Conservation (phyloP, 2,113 vertebrate genomes). For the Platichthys stellatus region DNA sequence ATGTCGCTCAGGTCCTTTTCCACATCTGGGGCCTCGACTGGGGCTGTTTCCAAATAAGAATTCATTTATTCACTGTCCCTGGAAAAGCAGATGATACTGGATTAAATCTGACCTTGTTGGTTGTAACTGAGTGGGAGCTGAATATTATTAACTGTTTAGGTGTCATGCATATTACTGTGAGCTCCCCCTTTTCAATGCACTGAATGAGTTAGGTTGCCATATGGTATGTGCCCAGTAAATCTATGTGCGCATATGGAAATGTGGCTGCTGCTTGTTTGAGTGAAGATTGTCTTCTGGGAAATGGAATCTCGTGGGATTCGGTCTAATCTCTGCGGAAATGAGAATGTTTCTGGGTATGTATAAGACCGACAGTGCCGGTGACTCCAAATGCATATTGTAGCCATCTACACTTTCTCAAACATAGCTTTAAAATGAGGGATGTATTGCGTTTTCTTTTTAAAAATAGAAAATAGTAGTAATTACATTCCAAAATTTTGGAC, state of each 20-base stretch:
- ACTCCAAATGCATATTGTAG: slow-evolving; percentile 33
- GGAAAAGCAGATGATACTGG: slow-evolving; percentile 33
- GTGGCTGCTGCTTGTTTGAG: background rate
- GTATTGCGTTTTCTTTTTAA: background rate
- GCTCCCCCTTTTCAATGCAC: background rate
- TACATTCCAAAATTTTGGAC: no score
- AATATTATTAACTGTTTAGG: slow-evolving; percentile 20
- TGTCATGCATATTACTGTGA: slow-evolving; percentile 18
- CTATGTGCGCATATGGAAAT: slow-evolving; percentile 9
- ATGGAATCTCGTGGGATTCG: background rate
- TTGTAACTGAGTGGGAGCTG: slow-evolving; percentile 12
- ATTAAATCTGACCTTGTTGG: slow-evolving; percentile 43
- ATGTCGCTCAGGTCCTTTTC: slow-evolving; percentile 6
- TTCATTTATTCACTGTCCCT: slow-evolving; percentile 57
- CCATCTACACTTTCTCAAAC: slow-evolving; percentile 40
- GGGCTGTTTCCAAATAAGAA: slow-evolving; percentile 40
- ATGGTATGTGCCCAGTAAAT: slow-evolving; percentile 10
- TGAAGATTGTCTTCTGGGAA: background rate
- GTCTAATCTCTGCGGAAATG: background rate
- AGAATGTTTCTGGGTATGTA: background rate
- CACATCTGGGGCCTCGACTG: slow-evolving; percentile 34
- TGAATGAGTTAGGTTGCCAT: slow-evolving; percentile 2
- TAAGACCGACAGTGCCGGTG: slow-evolving; percentile 20
- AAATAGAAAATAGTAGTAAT: background rate
- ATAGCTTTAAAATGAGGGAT: background rate